Conservation (phyloP, 1,140 invertebrate genomes). For the Nebria ingens region DNA sequence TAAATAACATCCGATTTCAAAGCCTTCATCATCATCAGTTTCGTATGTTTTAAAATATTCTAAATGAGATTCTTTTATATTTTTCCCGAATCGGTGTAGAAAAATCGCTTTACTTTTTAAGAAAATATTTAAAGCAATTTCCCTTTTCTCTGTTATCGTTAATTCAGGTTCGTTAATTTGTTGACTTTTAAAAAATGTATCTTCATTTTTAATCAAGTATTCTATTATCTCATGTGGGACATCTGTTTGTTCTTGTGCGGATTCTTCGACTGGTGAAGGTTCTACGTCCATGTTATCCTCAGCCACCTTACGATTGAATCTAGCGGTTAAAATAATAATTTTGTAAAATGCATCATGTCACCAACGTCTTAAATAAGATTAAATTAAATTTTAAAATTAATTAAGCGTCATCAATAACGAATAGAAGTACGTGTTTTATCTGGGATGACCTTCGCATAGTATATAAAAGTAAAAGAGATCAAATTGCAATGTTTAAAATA, state of each 20-base stretch:
- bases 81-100: slow-evolving; percentile 63
- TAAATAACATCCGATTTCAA: slow-evolving; percentile 51
- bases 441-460: too few species aligned
- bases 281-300: background rate
- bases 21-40: slow-evolving; percentile 33
- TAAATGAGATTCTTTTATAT: slow-evolving; percentile 55
- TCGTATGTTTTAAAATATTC: slow-evolving; percentile 47
- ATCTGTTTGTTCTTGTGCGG: background rate
- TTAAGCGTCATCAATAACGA: too few species aligned
- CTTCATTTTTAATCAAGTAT: slow-evolving; percentile 15
- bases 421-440: too few species aligned
- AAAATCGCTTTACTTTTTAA: slow-evolving; percentile 55
- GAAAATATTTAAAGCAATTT: slow-evolving; percentile 55
- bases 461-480: too few species aligned
- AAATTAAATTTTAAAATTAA: too few species aligned
- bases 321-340: background rate
- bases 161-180: slow-evolving; percentile 67
- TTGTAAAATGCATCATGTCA: too few species aligned
- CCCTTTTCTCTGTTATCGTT: slow-evolving; percentile 51
- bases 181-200: slow-evolving; percentile 61
- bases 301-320: background rate
- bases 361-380: too few species aligned
- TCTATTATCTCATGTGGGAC: slow-evolving; percentile 8
- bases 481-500: too few species aligned
- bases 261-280: background rate